Base-by-base conservation (phyloP, 2,888 invertebrate genomes). In the Notocelia uddmanniana region DNA sequence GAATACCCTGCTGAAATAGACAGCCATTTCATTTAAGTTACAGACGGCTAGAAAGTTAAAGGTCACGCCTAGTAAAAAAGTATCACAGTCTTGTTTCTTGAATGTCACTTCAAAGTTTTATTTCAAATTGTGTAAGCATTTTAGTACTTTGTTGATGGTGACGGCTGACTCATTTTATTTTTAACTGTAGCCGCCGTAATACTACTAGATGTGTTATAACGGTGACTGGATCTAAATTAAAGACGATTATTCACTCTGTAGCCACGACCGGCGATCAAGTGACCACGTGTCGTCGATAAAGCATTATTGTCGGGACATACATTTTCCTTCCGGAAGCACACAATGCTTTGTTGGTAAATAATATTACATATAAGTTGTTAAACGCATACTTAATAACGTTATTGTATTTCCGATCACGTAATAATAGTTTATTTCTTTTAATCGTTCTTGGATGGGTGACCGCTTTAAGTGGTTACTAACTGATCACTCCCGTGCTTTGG, bases 181-280 rank as follows among this genome's bases (percentile, higher is more conserved):
- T 58, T 58, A 8, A 11, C 9, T 26, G 13, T 19, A 15, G 37
- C 13, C 37, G 15, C 34, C 37, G 18, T 58, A 19, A 62, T 31
- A 31, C 50, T 2, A 21, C 48, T 31, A 62, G 26, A 11, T 18
- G 8, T 19, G 15, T 11, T 59, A 23, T n/a, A 19, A 62, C 31
- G 19, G 26, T 13, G 31, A 31, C 48, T 31, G 60, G 80, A 80
- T 83, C 81, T 83, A 84, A 83, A 84, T 84, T 83, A 84, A 83
- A 82, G 79, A 79, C 81, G 31, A 62, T 62, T 79, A 83, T 84
- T 84, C 79, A 81, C 83, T 84, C 80, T 78, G 81, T 80, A 80
- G 79, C 82, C 80, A 77, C 80, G 79, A 74, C 75, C 76, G 74
- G 68, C 26, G 31, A 31, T 48, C 48, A 50, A 62, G 26, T 63